These are phyloP conservation scores for Ictidomys tridecemlineatus DNA, from an alignment of 2,113 vertebrate species.

Conservation along the genomic window DNA sequence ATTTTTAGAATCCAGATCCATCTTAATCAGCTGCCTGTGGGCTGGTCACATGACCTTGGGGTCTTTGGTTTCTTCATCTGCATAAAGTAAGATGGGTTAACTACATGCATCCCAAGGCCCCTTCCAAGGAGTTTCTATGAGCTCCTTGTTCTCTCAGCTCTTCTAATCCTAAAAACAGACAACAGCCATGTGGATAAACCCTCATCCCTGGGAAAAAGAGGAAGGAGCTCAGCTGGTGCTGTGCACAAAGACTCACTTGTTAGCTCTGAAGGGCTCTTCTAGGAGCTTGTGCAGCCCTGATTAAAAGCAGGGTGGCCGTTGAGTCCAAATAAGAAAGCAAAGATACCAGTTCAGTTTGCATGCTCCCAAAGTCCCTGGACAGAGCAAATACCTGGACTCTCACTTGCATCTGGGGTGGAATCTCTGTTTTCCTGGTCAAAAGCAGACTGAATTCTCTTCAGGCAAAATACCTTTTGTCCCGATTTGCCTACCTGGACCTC, in stretches of 20 bases:
- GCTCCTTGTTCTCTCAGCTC: conserved; percentile 73
- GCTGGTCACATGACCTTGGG: conserved; percentile 45
- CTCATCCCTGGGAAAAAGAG: conserved; percentile 58
- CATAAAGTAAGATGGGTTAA: conserved; percentile 64
- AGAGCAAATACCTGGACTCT: not conserved
- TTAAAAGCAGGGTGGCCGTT: conserved; percentile 28
- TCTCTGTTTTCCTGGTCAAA: conserved; percentile 53
- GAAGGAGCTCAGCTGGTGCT: conserved; percentile 42
- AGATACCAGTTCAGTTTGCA: not conserved
- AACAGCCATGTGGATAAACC: conserved; percentile 55
- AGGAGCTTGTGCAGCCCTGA: conserved; percentile 2
- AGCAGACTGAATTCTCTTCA: not conserved
- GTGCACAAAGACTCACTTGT: conserved; percentile 73
- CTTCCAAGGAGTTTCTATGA: conserved; percentile 63
- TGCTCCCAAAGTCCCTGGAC: not conserved
- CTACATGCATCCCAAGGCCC: not conserved
- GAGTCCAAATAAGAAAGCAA: conserved; percentile 25
- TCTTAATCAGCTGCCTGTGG: conserved; percentile 6
- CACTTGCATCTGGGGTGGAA: not conserved
- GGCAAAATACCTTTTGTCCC: conserved; percentile 20
- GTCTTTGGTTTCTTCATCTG: conserved; percentile 68
- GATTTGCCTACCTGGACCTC: not conserved
- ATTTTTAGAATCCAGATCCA: conserved; percentile 50
- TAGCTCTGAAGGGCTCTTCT: not conserved
- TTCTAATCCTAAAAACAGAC: conserved; percentile 70